These are phyloP conservation scores for Gastrophysa polygoni DNA, from an alignment of 2,888 invertebrate species.

Conservation along the genomic window DNA sequence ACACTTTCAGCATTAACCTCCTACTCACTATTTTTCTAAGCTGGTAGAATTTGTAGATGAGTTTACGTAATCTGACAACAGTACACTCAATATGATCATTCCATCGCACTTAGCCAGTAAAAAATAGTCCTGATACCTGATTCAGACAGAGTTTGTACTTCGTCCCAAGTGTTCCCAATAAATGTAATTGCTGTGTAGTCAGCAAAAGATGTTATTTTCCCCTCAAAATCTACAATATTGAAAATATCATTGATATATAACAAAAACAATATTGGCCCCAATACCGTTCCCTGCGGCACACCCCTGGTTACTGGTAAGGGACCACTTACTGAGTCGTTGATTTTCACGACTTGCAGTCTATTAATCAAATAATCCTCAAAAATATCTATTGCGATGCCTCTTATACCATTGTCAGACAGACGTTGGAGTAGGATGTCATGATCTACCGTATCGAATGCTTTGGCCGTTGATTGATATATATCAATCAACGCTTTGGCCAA, in stretches of 20 bases:
- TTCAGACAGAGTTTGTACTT: background rate
- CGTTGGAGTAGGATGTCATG: constrained; percentile 3
- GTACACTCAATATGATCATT: background rate
- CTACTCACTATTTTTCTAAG: background rate
- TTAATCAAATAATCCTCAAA: constrained; percentile 1
- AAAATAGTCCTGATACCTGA: background rate
- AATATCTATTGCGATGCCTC: background rate
- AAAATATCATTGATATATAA: no score
- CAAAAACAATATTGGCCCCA: background rate
- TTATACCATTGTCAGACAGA: constrained; percentile 1
- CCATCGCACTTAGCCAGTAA: background rate
- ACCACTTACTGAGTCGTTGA: background rate
- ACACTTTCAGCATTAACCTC: background rate
- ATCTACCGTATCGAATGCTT: constrained; percentile 4
- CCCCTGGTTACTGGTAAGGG: background rate
- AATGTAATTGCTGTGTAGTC: background rate
- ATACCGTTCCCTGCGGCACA: constrained; percentile 2
- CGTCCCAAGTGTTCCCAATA: constrained; percentile 1
- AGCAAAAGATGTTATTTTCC: background rate
- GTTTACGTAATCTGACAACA: background rate
- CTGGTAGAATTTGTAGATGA: no score
- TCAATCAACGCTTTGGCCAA: constrained; percentile 5
- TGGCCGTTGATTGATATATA: no score
- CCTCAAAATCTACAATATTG: background rate
- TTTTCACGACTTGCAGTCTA: constrained; percentile 4